phyloP scores from a whole-genome alignment of 64 coral and sea anemone genomes.

The Montipora capricornis region DNA sequence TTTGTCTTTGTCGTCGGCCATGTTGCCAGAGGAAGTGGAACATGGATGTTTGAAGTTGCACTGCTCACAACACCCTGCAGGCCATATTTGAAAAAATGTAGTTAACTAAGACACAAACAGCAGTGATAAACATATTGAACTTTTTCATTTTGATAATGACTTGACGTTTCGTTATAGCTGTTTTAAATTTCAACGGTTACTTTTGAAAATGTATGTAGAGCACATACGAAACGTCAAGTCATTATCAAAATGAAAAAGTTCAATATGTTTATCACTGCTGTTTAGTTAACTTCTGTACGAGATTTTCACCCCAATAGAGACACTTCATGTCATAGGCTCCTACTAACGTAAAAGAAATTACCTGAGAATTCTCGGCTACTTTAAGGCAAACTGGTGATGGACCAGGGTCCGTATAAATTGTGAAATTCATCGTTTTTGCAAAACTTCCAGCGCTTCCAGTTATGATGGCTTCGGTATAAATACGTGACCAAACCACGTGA shows the following conservation, averaged over 20 bases:
- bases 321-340: background rate
- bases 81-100: background rate
- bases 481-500: background rate
- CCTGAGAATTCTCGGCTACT: conserved; percentile 14
- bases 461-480: background rate
- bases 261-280: too few relatives aligned
- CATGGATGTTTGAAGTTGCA: conserved; percentile 4
- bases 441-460: background rate
- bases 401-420: conserved; percentile 25
- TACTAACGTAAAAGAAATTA: background rate
- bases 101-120: too few relatives aligned
- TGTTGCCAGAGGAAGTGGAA: conserved; percentile 14
- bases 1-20: conserved; percentile 27
- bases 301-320: background rate
- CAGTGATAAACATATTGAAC: too few relatives aligned
- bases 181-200: too few relatives aligned
- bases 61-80: conserved; percentile 8
- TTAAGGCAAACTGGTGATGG: conserved; percentile 15
- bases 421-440: conserved; percentile 17
- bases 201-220: too few relatives aligned
- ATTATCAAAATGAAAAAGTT: too few relatives aligned
- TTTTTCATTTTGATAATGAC: too few relatives aligned
- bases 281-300: background rate
- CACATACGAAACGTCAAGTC: too few relatives aligned
- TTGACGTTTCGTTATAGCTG: too few relatives aligned